Evolutionary conservation across 2,113 vertebrate species (phyloP), one percentile per base, ranked within the genome.

Genomic region (Neotoma lepida): DNA sequence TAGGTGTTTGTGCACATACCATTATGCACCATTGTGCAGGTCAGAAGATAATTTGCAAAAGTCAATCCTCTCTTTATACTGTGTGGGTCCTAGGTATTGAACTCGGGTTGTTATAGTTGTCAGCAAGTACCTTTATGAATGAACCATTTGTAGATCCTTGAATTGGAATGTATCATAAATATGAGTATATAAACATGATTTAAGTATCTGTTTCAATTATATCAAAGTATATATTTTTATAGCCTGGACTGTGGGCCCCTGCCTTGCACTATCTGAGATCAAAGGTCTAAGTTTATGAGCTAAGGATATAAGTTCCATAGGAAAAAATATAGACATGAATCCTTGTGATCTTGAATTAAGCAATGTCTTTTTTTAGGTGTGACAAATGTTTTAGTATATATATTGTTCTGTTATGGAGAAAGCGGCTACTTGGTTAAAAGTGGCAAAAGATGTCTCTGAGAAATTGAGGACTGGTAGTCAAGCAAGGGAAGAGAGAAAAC

Each of bases 181-280:
- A 28, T 85, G 49, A 51, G 54, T 91, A 39, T 56, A 24, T 88
- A 80, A 78, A 14, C n/a, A 93, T 24, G 56, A 78, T 85, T 97
- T 95, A 39, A 61, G 9, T 70, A 64, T 46, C 7, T 82, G 17
- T 2, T 86, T 95, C 58, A 95, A n/a, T 49, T 89, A 35, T 73
- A 71, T 93, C 3, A 74, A 61, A 61, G 2, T 80, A 30, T 54
- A 30, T 26, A 58, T 82, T 2, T 66, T 93, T 73, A 20, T 33
- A 70, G 44, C 46, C 4, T 12, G 77, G 41, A 73, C 3, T 15
- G 1, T 71, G n/a, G 22, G 30, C 22, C 12, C 49, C 35, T 77
- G 17, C 4, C 9, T 66, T 81, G 28, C 0, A 70, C 6, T 6
- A 74, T 44, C 18, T 28, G 24, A 63, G n/a, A 86, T 30, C 41